These are phyloP conservation scores for Actinia equina DNA, from an alignment of 64 coral and sea anemone species.

Conservation along the genomic window DNA sequence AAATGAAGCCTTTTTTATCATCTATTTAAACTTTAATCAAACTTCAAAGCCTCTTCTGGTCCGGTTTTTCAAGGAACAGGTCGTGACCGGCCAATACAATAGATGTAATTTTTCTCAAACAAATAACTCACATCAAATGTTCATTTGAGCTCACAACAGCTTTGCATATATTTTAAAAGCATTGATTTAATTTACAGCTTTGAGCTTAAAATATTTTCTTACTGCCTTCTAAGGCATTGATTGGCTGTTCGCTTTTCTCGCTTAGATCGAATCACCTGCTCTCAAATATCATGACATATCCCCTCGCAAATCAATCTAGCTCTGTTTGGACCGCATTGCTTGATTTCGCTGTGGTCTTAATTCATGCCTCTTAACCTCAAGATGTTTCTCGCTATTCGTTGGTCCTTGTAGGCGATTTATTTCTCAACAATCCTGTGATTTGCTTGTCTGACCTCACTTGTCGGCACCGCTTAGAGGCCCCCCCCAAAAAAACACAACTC, in stretches of 20 bases:
- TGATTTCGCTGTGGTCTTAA: neutral
- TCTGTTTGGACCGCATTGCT: neutral
- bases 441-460: neutral
- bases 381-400: neutral
- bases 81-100: neutral
- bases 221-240: neutral
- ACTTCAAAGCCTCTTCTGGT: neutral
- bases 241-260: neutral
- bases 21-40: neutral
- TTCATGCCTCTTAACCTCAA: neutral
- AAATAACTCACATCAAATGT: neutral
- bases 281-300: neutral
- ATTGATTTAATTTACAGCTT: neutral
- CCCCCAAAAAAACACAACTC: neutral
- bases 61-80: neutral
- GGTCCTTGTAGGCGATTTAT: neutral
- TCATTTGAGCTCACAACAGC: neutral
- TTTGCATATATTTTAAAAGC: neutral
- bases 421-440: neutral
- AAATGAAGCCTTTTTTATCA: neutral
- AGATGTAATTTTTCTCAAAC: neutral
- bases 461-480: neutral
- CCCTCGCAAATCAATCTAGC: neutral
- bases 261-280: neutral
- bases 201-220: neutral